Evolutionary conservation across 2,888 invertebrate species (phyloP).

Genomic region (Sycophila texana): DNA sequence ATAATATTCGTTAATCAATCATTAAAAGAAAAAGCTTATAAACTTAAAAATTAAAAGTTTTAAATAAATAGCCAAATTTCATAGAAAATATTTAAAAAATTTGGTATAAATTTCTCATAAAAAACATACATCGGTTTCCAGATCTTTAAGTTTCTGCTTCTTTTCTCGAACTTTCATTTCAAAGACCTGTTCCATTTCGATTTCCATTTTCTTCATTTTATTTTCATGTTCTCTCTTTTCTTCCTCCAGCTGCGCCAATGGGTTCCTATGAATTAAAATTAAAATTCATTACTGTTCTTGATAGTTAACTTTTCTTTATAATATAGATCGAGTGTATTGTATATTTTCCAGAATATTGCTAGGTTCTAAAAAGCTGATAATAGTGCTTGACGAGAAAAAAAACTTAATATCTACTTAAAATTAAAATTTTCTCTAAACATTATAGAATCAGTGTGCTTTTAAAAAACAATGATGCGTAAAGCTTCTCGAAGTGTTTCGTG

Average conservation of each 20-base stretch:
- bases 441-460: constrained; percentile 19
- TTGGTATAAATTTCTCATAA: background rate
- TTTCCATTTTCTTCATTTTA: constrained; percentile 99
- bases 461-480: constrained; percentile 40
- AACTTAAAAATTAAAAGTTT: too few relatives aligned
- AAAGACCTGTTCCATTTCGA: constrained; percentile 99
- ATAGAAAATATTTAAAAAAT: background rate
- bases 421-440: constrained; percentile 20
- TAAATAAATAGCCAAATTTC: constrained; percentile 20
- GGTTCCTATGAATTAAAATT: constrained; percentile 84
- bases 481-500: constrained; percentile 44
- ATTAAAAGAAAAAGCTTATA: background rate
- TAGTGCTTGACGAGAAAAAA: constrained; percentile 36
- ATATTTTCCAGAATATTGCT: constrained; percentile 19
- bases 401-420: constrained; percentile 33
- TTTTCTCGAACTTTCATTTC: constrained; percentile 98
- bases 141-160: constrained; percentile 96
- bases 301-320: constrained; percentile 22
- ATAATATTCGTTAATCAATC: background rate
- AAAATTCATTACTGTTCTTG: background rate
- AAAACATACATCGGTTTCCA: constrained; percentile 86
- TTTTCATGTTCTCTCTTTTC: constrained; percentile 97
- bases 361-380: constrained; percentile 52
- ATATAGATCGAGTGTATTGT: constrained; percentile 21
- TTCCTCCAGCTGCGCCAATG: constrained; percentile 98